Percentiles rank a stretch among this genome's conserved stretches.
Conservation (phyloP, 2,113 vertebrate genomes). For the Aphelocoma coerulescens region DNA sequence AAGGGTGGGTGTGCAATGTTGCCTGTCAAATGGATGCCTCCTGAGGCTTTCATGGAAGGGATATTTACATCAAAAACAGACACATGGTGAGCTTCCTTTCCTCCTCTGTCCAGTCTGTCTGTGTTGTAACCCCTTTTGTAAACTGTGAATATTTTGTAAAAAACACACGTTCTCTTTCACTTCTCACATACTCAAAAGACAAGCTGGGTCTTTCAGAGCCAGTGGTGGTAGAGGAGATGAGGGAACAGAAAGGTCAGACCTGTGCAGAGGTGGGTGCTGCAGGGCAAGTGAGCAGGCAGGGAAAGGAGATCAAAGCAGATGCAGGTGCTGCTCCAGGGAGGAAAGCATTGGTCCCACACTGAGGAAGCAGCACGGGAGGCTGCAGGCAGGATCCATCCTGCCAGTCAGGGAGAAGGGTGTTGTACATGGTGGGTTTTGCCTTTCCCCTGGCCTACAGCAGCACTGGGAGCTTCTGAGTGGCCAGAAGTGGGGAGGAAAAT, state of each 20-base stretch:
- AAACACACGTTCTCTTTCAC: not conserved
- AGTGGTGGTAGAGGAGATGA: not conserved
- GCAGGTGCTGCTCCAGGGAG: not conserved
- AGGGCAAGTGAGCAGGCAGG: not conserved
- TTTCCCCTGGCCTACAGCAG: not conserved
- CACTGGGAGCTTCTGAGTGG: not conserved
- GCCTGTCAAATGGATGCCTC: constrained; percentile 99
- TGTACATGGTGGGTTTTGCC: rapidly evolving
- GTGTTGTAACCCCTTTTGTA: not conserved
- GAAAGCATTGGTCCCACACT: not conserved
- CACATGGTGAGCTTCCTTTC: constrained; percentile 81
- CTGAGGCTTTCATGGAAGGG: constrained; percentile 98
- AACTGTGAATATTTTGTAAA: not conserved
- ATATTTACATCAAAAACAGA: constrained; percentile 99
- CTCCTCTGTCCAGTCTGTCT: not conserved
- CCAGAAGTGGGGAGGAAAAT: not conserved
- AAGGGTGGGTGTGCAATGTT: constrained; percentile 98
- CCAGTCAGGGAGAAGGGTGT: not conserved
- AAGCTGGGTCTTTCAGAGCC: not conserved
- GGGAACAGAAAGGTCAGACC: not conserved
- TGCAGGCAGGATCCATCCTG: not conserved
- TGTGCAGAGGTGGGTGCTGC: not conserved
- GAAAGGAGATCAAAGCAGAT: not conserved
- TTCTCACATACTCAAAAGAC: not conserved
- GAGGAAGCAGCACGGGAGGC: not conserved